Conservation (phyloP, 2,888 invertebrate genomes). For the Eugnorisma glareosa region DNA sequence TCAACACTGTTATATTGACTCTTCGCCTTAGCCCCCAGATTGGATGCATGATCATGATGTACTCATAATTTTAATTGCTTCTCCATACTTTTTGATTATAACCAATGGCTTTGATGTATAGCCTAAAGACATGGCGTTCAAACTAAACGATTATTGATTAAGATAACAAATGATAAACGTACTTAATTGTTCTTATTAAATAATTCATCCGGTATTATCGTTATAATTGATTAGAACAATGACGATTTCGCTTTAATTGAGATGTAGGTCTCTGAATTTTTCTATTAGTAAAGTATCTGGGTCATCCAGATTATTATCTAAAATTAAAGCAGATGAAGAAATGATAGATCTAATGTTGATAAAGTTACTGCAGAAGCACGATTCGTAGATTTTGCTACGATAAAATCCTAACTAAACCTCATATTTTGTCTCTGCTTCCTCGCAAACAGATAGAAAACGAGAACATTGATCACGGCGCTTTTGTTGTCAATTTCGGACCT, state of each 20-base stretch:
- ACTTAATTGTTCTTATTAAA: background rate
- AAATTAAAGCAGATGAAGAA: background rate
- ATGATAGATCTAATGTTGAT: constrained; percentile 2
- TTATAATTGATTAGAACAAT: constrained; percentile 6
- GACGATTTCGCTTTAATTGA: constrained; percentile 34
- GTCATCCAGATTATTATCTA: constrained; percentile 22
- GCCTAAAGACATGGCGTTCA: background rate
- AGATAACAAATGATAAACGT: constrained; percentile 1
- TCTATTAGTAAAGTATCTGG: background rate
- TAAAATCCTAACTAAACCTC: background rate
- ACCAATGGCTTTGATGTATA: background rate
- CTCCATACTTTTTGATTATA: background rate
- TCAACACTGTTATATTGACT: background rate
- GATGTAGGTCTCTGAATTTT: background rate
- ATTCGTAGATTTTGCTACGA: constrained; percentile 3
- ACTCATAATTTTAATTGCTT: background rate
- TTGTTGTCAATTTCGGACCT: background rate
- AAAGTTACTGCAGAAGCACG: background rate
- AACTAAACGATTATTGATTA: constrained; percentile 9
- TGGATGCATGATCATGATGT: background rate
- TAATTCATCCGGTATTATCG: background rate
- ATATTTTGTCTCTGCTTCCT: background rate
- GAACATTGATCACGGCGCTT: background rate
- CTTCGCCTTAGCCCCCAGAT: background rate
- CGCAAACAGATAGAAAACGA: background rate